These are phyloP conservation scores for Glareola pratincola DNA, from an alignment of 2,113 vertebrate genomes.

Conservation along the genomic window DNA sequence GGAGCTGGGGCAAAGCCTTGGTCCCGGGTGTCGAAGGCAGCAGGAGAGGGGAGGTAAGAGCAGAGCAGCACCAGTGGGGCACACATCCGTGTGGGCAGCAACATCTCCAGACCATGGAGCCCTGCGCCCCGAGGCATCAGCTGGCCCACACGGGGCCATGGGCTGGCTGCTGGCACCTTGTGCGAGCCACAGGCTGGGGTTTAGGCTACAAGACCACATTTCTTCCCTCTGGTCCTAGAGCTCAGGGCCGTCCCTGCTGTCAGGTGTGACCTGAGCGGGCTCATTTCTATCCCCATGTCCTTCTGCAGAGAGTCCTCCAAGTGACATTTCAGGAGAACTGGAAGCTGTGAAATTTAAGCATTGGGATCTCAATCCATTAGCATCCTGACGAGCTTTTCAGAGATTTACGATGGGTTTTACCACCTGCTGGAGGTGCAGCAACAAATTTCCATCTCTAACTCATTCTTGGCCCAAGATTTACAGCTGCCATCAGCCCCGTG, in stretches of 20 bases:
- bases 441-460: constrained; percentile 38
- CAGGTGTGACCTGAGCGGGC: background rate
- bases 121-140: background rate
- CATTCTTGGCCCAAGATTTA: constrained; percentile 29
- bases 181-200: accelerated
- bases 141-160: accelerated
- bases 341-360: constrained; percentile 41
- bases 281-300: background rate
- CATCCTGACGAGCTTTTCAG: constrained; percentile 17
- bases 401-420: constrained; percentile 58
- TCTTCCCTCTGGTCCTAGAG: background rate
- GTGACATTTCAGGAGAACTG: constrained; percentile 25
- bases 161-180: background rate
- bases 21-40: background rate
- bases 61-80: background rate
- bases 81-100: background rate
- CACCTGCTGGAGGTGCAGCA: constrained; percentile 38
- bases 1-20: background rate
- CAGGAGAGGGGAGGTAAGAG: background rate
- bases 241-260: accelerated
- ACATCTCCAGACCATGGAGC: background rate
- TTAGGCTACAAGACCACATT: accelerated
- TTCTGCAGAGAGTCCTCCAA: constrained; percentile 1
- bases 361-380: constrained; percentile 25
- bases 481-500: constrained; percentile 29